phyloP scores from a whole-genome alignment of 1,140 invertebrate genomes.

The Habropoda laboriosa region DNA sequence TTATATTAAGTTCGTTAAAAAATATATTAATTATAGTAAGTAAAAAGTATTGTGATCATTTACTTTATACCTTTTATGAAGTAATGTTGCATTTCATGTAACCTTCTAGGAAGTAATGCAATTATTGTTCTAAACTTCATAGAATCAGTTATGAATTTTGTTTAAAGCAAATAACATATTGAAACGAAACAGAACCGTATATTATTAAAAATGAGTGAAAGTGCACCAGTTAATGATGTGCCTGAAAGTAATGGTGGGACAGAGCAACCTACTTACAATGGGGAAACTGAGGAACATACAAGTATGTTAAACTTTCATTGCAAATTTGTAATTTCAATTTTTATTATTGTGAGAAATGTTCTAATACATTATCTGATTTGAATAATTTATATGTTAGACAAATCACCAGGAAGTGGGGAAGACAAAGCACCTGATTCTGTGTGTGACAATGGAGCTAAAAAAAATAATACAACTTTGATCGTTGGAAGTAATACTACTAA shows the following conservation, averaged over 20 bases:
- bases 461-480: conserved; percentile 59
- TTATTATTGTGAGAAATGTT: background rate
- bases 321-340: background rate
- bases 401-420: conserved; percentile 67
- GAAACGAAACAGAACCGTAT: background rate
- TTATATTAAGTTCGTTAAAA: background rate
- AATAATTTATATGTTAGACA: conserved; percentile 49
- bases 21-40: conserved; percentile 33
- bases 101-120: background rate
- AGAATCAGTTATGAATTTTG: conserved; percentile 5
- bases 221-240: conserved; percentile 51
- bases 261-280: conserved; percentile 69
- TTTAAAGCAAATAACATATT: background rate
- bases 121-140: background rate
- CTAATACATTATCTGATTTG: background rate
- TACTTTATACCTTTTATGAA: background rate
- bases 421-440: conserved; percentile 70
- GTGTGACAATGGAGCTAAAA: conserved; percentile 70
- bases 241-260: conserved; percentile 63
- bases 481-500: conserved; percentile 60
- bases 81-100: background rate
- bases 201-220: conserved; percentile 66
- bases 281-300: conserved; percentile 66
- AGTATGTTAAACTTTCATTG: conserved; percentile 40
- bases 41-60: conserved; percentile 12